Evolutionary conservation across 1,140 invertebrate species (phyloP), one percentile per base, ranked within the genome.

Genomic region (Gryllus bimaculatus): DNA sequence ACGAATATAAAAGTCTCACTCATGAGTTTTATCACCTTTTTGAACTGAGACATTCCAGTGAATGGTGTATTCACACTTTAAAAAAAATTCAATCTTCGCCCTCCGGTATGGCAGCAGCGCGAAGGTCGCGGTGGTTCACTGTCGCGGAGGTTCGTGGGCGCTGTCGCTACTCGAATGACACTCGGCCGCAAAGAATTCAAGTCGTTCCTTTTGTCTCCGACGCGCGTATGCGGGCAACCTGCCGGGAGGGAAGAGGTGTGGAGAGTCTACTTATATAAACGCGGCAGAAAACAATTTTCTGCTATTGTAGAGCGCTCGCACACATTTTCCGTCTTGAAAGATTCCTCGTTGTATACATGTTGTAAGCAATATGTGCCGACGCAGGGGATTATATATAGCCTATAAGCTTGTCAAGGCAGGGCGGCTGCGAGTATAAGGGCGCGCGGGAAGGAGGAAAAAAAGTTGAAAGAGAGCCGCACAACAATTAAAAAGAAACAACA

Each of bases 221-320:
- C 1, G 0, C 54, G 54, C 54, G 2, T 66, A 39, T 39, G 26
- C 26, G 26, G 26, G 26, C 26, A 39, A 39, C 26, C 26, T 39
- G 26, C 26, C 26, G 26, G 18, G 54, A 18, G 7, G 54, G 7
- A 66, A 66, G 54, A 66, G 10, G 54, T 66, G 54, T 10, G 18
- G 54, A 66, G 54, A 10, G 54, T 13, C 54, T 66, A 66, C 54
- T 66, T 66, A 66, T 66, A 66, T 66, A 66, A 66, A 66, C 54
- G 54, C 54, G 18, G 54, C 54, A 66, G 54, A 66, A 66, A 66
- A 66, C 54, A 66, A 66, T 66, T 66, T 66, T 66, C 54, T 66
- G 54, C 54, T 18, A 13, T 66, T 13, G 54, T 66, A 66, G 10
- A 18, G 18, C 54, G 18, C 54, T 66, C 54, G 10, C 10, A 66